Conservation (phyloP, 2,888 invertebrate genomes). For the Oeneis ivallda region DNA sequence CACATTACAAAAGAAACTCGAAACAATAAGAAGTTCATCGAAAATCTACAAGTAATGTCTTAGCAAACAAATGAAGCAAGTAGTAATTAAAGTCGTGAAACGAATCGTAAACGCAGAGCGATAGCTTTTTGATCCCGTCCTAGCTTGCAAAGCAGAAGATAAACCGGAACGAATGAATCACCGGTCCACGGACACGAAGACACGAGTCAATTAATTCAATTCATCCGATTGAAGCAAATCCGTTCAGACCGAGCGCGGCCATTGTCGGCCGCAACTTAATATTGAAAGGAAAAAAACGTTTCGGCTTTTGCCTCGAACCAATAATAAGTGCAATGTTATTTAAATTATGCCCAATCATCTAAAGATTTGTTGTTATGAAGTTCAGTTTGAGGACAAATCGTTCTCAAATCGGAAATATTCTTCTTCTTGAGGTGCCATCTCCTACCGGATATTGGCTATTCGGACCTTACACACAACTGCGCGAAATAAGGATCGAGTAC, state of each 20-base stretch:
- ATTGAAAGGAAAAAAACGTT: slow-evolving; percentile 35
- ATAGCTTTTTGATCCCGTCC: slow-evolving; percentile 13
- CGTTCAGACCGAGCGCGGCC: slow-evolving; percentile 39
- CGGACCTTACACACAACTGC: too few relatives aligned
- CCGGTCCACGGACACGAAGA: slow-evolving; percentile 47
- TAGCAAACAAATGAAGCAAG: slow-evolving; percentile 12
- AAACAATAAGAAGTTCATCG: background rate
- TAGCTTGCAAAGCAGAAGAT: slow-evolving; percentile 33
- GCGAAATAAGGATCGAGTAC: too few relatives aligned
- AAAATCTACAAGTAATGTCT: too few relatives aligned
- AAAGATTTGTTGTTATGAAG: background rate
- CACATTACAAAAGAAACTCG: too few relatives aligned
- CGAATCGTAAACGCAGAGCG: slow-evolving; percentile 4
- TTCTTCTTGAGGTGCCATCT: too few relatives aligned
- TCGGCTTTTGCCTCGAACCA: slow-evolving; percentile 23
- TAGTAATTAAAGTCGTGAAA: slow-evolving; percentile 14
- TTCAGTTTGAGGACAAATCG: too few relatives aligned
- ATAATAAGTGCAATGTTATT: slow-evolving; percentile 26
- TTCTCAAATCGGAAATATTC: too few relatives aligned
- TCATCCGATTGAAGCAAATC: slow-evolving; percentile 56
- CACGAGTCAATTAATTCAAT: slow-evolving; percentile 65
- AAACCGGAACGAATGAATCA: slow-evolving; percentile 40
- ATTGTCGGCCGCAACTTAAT: slow-evolving; percentile 43
- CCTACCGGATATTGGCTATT: too few relatives aligned
- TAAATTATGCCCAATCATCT: slow-evolving; percentile 12